A percentile compares a stretch with the other conserved stretches of the same genome.
These are phyloP conservation scores for Brachionus paranguensis DNA, from an alignment of 1,140 invertebrate species.

Conservation along the genomic window DNA sequence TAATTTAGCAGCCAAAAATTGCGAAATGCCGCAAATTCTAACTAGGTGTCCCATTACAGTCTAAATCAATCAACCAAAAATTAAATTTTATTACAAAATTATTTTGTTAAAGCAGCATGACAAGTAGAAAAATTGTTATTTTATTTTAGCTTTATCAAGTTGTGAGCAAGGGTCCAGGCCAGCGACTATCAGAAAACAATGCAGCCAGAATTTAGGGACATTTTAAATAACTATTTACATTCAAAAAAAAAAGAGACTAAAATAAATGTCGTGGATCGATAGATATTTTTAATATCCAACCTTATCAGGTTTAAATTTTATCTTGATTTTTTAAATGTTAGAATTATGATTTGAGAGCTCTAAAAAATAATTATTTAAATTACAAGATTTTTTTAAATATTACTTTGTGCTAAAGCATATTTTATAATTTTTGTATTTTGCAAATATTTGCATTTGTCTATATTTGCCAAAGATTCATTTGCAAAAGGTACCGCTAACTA, in stretches of 20 bases:
- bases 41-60: neutral
- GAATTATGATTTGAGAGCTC: slow-evolving; percentile 1
- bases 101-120: neutral
- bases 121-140: neutral
- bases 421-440: neutral
- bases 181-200: neutral
- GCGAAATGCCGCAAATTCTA: neutral
- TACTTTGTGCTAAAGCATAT: neutral
- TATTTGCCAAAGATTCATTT: neutral
- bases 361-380: neutral
- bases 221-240: neutral
- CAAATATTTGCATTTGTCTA: neutral
- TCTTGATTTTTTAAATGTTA: slow-evolving; percentile 34
- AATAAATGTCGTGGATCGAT: slow-evolving; percentile 8
- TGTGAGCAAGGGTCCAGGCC: neutral
- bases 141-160: neutral
- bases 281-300: neutral
- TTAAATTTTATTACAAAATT: neutral
- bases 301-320: slow-evolving; percentile 30
- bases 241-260: neutral
- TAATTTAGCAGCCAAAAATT: neutral
- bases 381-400: neutral
- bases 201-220: neutral
- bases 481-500: neutral
- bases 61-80: neutral